These are phyloP conservation scores for Gymnoscopelus braueri DNA, from an alignment of 2,797 vertebrate species.

Conservation along the genomic window DNA sequence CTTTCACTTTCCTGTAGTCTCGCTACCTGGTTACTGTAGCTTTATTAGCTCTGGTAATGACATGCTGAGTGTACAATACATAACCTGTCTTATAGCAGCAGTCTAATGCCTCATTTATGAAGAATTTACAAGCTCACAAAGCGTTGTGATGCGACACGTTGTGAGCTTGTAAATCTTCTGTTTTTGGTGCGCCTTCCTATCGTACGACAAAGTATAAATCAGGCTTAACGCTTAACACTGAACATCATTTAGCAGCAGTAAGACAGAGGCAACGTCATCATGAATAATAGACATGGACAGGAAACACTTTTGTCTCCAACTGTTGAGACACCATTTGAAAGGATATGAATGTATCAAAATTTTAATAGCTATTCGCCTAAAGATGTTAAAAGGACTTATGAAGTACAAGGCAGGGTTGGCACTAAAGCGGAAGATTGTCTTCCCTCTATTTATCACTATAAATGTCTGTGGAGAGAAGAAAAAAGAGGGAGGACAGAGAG, in stretches of 20 bases:
- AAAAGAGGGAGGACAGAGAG: constrained; percentile 53
- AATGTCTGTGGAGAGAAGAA: constrained; percentile 93
- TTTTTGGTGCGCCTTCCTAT: too few species aligned
- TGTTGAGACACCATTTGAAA: constrained; percentile 79
- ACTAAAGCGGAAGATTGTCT: constrained; percentile 99
- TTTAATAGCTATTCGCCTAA: constrained; percentile 99
- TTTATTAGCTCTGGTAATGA: not conserved
- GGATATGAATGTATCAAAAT: constrained; percentile 99
- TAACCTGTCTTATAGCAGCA: constrained; percentile 22
- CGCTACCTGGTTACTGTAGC: not conserved
- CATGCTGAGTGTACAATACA: constrained; percentile 18
- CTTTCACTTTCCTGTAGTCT: not conserved
- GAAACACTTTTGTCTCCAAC: constrained; percentile 57
- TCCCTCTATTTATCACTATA: constrained; percentile 99
- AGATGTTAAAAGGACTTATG: constrained; percentile 98
- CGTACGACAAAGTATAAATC: too few species aligned
- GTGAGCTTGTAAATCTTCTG: too few species aligned
- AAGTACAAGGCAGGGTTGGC: constrained; percentile 99
- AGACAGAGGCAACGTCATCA: constrained; percentile 51
- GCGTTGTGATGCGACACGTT: too few species aligned
- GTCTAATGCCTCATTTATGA: constrained; percentile 4
- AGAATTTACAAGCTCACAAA: too few species aligned
- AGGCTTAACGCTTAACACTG: too few species aligned
- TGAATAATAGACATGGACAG: constrained; percentile 68
- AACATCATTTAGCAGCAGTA: constrained; percentile 43